Percentiles rank a stretch among this genome's conserved stretches.
Conservation (phyloP, 2,888 invertebrate species). For the Brachycybe producta region DNA sequence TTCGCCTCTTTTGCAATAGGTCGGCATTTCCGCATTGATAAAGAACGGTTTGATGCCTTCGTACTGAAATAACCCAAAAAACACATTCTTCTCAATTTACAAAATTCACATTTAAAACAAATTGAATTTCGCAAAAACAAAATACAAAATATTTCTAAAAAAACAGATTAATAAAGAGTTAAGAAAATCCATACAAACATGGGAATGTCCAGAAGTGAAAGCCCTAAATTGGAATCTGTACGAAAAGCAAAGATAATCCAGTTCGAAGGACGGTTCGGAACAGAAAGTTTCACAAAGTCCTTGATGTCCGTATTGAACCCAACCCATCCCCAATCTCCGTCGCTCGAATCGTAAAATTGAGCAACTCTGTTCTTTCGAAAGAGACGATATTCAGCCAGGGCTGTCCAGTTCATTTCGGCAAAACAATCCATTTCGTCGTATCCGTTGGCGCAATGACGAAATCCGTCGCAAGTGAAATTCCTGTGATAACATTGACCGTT, state of each 20-base stretch:
- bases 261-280: conserved; percentile 19
- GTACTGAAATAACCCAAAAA: conserved; percentile 30
- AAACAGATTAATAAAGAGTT: background rate
- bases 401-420: conserved; percentile 7
- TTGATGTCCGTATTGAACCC: conserved; percentile 17
- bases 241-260: conserved; percentile 19
- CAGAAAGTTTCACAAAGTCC: conserved; percentile 14
- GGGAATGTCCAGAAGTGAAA: conserved; percentile 16
- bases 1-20: conserved; percentile 39
- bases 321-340: conserved; percentile 20
- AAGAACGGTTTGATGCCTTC: conserved; percentile 39
- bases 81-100: background rate
- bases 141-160: background rate
- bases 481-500: conserved; percentile 14
- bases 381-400: conserved; percentile 15
- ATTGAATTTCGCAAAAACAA: background rate
- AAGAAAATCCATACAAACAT: conserved; percentile 15
- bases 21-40: conserved; percentile 40
- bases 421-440: conserved; percentile 18
- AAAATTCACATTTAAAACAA: background rate
- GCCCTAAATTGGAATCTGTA: conserved; percentile 16
- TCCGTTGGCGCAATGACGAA: conserved; percentile 16
- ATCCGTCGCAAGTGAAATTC: conserved; percentile 17
- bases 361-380: conserved; percentile 16
- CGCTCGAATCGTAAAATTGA: conserved; percentile 17